Percentiles rank a stretch among this genome's conserved stretches.
Evolutionary conservation across 2,797 vertebrate species (phyloP).

Genomic region (Brachymystax lenok): DNA sequence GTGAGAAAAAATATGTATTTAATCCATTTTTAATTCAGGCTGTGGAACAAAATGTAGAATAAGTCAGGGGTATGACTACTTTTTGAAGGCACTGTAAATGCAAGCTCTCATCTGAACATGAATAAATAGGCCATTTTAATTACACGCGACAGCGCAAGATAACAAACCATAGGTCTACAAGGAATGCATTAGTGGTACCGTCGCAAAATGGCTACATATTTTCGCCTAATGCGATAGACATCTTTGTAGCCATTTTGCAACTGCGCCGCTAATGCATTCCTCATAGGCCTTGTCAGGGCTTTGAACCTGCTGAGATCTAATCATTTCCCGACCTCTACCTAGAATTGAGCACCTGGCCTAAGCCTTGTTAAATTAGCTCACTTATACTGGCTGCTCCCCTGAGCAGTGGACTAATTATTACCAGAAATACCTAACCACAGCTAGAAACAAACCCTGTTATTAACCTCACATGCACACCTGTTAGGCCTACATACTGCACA

Average conservation of each 20-base stretch:
- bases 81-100: no score
- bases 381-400: conserved; percentile 60
- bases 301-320: conserved; percentile 40
- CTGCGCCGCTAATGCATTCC: no score
- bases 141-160: no score
- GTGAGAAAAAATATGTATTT: no score
- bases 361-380: conserved; percentile 57
- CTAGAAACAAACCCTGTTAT: conserved; percentile 27
- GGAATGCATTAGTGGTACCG: no score
- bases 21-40: no score
- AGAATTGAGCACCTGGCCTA: conserved; percentile 28
- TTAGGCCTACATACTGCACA: conserved; percentile 12
- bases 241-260: neutral
- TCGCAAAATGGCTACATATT: neutral
- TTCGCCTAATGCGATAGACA: neutral
- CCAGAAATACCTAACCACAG: conserved; percentile 51
- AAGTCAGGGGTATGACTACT: no score
- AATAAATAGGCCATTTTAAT: no score
- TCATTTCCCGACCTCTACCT: conserved; percentile 26
- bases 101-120: no score
- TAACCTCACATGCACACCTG: conserved; percentile 31
- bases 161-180: no score
- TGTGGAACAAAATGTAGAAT: no score
- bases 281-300: conserved; percentile 20
- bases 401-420: conserved; percentile 51